Percentiles rank a stretch among this genome's conserved stretches.
These are phyloP conservation scores for Tubulanus polymorphus DNA, from an alignment of 2,888 invertebrate species.

Conservation along the genomic window DNA sequence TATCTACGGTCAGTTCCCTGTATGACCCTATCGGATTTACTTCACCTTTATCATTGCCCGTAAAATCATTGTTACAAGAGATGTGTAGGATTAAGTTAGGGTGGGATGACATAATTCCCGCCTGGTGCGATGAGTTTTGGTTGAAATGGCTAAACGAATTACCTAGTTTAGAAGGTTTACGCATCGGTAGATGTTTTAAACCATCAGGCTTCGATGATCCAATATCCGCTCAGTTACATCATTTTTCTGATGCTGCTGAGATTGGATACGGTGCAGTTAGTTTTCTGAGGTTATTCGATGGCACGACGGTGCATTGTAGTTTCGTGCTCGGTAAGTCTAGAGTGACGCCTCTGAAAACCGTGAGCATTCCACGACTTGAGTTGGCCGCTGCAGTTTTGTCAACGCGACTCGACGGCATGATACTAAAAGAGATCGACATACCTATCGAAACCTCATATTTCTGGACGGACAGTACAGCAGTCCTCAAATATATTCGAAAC, in stretches of 20 bases:
- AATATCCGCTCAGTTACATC: conserved; percentile 1
- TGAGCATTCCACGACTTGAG: background rate
- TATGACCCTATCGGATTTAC: background rate
- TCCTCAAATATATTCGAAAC: too few relatives aligned
- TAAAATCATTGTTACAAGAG: background rate
- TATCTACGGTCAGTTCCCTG: background rate
- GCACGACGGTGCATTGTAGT: background rate
- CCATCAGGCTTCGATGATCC: background rate
- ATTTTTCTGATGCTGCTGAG: conserved; percentile 1
- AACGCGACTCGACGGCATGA: conserved; percentile 9
- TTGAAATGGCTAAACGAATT: background rate
- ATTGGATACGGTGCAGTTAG: background rate
- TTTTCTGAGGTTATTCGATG: background rate
- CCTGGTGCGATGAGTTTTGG: background rate
- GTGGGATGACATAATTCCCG: conserved; percentile 1
- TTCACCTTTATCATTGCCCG: conserved; percentile 1
- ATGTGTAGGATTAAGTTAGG: background rate
- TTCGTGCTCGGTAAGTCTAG: background rate
- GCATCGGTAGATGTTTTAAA: background rate
- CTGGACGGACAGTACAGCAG: too few relatives aligned
- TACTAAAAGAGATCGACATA: background rate
- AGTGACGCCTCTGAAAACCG: background rate
- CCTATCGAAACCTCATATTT: background rate
- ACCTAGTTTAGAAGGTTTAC: background rate
- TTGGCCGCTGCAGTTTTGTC: background rate